These are phyloP conservation scores for Microplitis mediator DNA, from an alignment of 1,140 invertebrate genomes.

Conservation along the genomic window DNA sequence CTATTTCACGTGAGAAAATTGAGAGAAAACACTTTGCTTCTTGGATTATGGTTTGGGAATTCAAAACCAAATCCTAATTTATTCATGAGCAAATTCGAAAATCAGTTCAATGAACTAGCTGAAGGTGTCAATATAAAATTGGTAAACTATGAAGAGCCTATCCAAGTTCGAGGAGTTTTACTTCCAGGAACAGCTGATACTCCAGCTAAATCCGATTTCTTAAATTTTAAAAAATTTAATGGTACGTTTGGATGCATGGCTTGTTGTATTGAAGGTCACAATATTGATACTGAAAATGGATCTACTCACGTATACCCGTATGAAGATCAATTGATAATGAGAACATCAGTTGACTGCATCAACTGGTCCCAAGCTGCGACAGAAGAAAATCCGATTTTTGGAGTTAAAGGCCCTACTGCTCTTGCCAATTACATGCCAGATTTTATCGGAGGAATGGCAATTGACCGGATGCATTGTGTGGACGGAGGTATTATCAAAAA, in stretches of 20 bases:
- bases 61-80: conserved; percentile 18
- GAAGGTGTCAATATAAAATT: not conserved
- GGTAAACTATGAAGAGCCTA: not conserved
- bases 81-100: conserved; percentile 7
- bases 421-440: too few relatives aligned
- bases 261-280: conserved; percentile 19
- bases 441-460: too few relatives aligned
- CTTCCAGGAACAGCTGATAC: conserved; percentile 32
- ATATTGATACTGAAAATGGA: conserved; percentile 1
- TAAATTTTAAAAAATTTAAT: conserved; percentile 31
- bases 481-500: too few relatives aligned
- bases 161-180: conserved; percentile 27
- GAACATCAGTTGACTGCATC: not conserved
- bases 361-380: not conserved
- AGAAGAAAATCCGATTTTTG: not conserved
- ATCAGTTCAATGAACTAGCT: not conserved
- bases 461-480: too few relatives aligned
- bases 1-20: conserved; percentile 11
- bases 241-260: conserved; percentile 26
- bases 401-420: conserved; percentile 27
- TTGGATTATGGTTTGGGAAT: conserved; percentile 22
- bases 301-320: conserved; percentile 17
- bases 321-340: not conserved
- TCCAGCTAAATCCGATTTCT: conserved; percentile 26
- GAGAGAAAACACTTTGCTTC: conserved; percentile 16